A percentile compares a stretch with the other conserved stretches of the same genome.
These are phyloP conservation scores for Nycticebus coucang DNA, from an alignment of 2,113 vertebrate genomes.

Conservation along the genomic window DNA sequence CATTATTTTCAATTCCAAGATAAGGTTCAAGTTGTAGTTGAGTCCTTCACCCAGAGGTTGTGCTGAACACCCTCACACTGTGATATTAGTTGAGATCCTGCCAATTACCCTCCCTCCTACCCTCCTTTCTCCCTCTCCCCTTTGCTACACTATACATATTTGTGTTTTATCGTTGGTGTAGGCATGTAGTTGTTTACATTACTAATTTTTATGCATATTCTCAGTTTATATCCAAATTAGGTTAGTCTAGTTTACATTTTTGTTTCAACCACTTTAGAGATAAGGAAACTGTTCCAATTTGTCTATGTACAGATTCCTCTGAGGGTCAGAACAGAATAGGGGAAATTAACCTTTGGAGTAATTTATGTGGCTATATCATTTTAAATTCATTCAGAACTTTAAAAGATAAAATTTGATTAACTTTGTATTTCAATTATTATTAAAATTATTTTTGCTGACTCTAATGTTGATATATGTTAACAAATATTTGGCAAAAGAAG, in stretches of 20 bases:
- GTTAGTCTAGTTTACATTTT: background rate
- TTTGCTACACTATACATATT: no score
- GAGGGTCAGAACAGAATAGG: background rate
- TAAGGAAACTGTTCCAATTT: background rate
- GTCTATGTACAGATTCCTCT: background rate
- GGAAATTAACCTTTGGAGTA: background rate
- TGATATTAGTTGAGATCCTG: no score
- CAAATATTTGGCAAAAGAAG: background rate
- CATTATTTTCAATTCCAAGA: no score
- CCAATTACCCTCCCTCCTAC: no score
- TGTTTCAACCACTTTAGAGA: background rate
- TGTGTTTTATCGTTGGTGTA: no score
- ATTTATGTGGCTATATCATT: background rate
- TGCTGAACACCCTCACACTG: no score
- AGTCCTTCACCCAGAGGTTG: no score
- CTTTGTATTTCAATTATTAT: background rate
- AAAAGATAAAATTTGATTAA: background rate
- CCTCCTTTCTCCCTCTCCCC: no score
- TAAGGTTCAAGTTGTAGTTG: no score
- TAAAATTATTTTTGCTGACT: background rate
- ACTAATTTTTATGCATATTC: background rate
- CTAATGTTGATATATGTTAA: background rate
- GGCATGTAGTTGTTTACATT: background rate
- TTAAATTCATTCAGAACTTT: background rate
- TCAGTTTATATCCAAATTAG: background rate